phyloP scores from a whole-genome alignment of 2,797 vertebrate genomes.

The Urosaurus nigricauda region DNA sequence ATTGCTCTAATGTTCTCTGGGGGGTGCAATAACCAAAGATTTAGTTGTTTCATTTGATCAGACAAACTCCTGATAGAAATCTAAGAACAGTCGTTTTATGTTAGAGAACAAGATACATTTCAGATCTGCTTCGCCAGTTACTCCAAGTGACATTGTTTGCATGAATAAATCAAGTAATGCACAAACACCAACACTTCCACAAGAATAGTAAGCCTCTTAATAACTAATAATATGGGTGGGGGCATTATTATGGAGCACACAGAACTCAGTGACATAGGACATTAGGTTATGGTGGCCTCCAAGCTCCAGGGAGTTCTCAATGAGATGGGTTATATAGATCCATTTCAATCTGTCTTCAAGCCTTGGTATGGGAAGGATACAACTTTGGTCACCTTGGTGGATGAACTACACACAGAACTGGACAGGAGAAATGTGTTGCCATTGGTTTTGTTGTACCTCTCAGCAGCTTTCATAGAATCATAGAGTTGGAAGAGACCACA shows the following conservation, averaged over 20 bases:
- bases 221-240: neutral
- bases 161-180: slow-evolving; percentile 20
- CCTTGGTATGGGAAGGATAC: too few relatives aligned
- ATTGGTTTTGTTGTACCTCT: too few relatives aligned
- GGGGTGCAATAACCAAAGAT: slow-evolving; percentile 41
- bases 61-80: slow-evolving; percentile 42
- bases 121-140: slow-evolving; percentile 36
- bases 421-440: too few relatives aligned
- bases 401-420: too few relatives aligned
- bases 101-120: slow-evolving; percentile 47
- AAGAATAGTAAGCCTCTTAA: slow-evolving; percentile 25
- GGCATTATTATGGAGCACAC: too few relatives aligned
- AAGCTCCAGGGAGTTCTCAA: too few relatives aligned
- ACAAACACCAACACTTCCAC: neutral
- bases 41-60: slow-evolving; percentile 55
- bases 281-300: too few relatives aligned
- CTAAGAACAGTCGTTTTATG: slow-evolving; percentile 40
- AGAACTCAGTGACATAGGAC: neutral
- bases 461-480: too few relatives aligned
- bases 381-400: too few relatives aligned
- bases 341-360: too few relatives aligned
- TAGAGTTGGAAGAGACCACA: too few relatives aligned
- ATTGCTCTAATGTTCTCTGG: slow-evolving; percentile 32
- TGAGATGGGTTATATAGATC: too few relatives aligned
- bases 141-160: neutral